Percentiles rank a stretch among this genome's conserved stretches.
These are phyloP conservation scores for Amblyopsis hoosieri DNA, from an alignment of 2,797 vertebrate genomes.

Conservation along the genomic window DNA sequence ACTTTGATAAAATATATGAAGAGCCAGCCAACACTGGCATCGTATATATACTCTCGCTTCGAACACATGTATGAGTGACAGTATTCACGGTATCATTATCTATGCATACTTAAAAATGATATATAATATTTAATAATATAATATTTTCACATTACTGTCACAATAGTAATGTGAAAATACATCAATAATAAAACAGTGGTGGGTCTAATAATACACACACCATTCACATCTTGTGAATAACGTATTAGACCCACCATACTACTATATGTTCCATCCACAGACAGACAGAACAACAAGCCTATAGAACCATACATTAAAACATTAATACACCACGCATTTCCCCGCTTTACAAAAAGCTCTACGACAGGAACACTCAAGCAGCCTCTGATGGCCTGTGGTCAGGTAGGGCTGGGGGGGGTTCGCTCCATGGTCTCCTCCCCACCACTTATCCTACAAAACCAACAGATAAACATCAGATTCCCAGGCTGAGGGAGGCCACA, in stretches of 20 bases:
- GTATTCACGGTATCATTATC: too few relatives aligned
- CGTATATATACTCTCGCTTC: background rate
- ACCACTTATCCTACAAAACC: constrained; percentile 53
- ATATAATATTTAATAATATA: too few relatives aligned
- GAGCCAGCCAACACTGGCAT: constrained; percentile 2
- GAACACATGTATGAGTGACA: too few relatives aligned
- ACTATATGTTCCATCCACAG: constrained; percentile 15
- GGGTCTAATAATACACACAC: too few relatives aligned
- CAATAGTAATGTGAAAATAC: too few relatives aligned
- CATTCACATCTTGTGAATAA: too few relatives aligned
- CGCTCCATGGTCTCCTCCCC: constrained; percentile 37
- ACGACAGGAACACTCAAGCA: constrained; percentile 7
- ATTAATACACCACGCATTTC: background rate
- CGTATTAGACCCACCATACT: background rate
- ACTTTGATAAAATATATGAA: background rate
- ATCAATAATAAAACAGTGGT: too few relatives aligned
- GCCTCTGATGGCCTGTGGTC: constrained; percentile 42
- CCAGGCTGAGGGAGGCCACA: constrained; percentile 44
- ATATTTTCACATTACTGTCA: too few relatives aligned
- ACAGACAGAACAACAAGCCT: constrained; percentile 27
- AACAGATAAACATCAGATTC: constrained; percentile 67
- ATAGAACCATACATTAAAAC: constrained; percentile 6
- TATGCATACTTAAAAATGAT: too few relatives aligned
- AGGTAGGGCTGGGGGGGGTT: constrained; percentile 33
- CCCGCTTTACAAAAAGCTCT: constrained; percentile 25